Conservation (phyloP, 2,797 vertebrate species). For the Pangasius macronema region DNA sequence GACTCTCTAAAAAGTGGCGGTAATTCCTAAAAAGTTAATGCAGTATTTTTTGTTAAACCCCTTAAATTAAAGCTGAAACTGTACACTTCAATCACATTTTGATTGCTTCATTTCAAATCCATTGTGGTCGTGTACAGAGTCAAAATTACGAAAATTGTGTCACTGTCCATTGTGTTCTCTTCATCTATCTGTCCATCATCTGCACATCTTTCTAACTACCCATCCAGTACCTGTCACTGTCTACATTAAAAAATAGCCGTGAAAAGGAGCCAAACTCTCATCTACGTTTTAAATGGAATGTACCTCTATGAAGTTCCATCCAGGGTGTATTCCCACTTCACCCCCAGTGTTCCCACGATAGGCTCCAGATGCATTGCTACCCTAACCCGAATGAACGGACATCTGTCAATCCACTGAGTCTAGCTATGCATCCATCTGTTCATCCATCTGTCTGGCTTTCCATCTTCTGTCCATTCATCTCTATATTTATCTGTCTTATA, state of each 20-base stretch:
- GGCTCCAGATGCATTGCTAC: neutral
- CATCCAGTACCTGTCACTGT: no score
- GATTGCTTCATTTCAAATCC: no score
- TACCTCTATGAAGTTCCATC: neutral
- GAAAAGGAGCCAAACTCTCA: no score
- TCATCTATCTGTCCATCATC: neutral
- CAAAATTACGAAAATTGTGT: no score
- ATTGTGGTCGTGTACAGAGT: no score
- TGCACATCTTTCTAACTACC: neutral
- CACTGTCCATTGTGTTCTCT: no score
- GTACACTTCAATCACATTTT: no score
- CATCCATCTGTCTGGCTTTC: neutral
- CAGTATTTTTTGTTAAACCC: no score
- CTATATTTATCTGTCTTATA: neutral
- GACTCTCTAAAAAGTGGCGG: no score
- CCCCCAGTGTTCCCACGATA: neutral
- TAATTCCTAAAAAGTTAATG: no score
- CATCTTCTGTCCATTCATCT: neutral
- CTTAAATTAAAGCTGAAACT: no score
- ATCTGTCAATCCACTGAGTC: neutral
- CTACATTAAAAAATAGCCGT: no score
- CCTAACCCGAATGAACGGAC: neutral
- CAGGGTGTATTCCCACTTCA: neutral
- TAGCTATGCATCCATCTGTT: neutral
- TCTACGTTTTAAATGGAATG: neutral